Evolutionary conservation across 2,113 vertebrate genomes (phyloP), one percentile per base, ranked within the genome.

Genomic region (Neodon shergylaensis): DNA sequence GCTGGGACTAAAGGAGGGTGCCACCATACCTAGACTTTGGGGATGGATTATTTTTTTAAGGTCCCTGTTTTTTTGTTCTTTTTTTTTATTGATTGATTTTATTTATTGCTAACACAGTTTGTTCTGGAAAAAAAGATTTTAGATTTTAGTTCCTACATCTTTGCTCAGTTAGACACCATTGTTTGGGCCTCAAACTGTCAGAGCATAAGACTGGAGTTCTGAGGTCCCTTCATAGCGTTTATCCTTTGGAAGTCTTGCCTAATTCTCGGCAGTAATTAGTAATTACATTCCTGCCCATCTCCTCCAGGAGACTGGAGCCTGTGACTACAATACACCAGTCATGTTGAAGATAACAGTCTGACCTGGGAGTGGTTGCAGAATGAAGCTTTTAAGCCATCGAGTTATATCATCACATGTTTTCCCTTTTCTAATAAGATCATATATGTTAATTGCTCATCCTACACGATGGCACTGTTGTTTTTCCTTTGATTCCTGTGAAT

Each of bases 401-500:
- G 28, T 33, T 39, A 19, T 13, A 84, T 1, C 11, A 52, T 72
- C 89, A 88, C 39, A 0, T 5, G 36, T 7, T 58, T 61, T 91
- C 47, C 10, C 58, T 73, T 92, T 66, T 70, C 65, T 44, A 74
- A 19, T 42, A 74, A 61, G n/a, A 31, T 39, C n/a, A 21, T 44
- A 22, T 21, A 44, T 33, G 26, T 76, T 49, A 63, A 31, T 49
- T 58, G 47, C 86, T 70, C 82, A 78, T 83, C 31, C 73, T 63
- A 14, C 47, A 54, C 17, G 28, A 54, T 7, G 42, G 21, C 24
- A 68, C 33, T 39, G 26, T 49, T 83, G 14, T 90, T 93, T 63
- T 93, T 87, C 61, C 87, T 94, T 66, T 31, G 26, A 91, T 47
- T 82, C 89, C 26, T 42, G 77, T 91, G 89, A 95, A 8, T 66